Evolutionary conservation across 1,140 invertebrate genomes (phyloP).

Genomic region (Coenobita brevimanus): DNA sequence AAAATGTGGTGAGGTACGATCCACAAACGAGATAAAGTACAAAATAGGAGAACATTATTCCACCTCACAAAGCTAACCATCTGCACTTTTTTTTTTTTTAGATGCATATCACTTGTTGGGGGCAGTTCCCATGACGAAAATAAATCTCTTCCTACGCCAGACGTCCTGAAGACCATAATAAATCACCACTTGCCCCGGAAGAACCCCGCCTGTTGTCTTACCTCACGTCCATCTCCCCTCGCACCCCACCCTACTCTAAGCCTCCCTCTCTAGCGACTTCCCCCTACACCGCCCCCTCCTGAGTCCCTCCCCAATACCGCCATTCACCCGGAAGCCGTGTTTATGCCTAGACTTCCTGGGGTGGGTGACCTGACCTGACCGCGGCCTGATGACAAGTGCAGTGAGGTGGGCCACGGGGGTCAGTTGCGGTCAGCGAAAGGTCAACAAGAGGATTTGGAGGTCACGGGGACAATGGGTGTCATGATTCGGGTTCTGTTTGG

Average conservation of each 20-base stretch:
- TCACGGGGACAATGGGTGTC: neutral
- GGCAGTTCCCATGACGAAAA: no score
- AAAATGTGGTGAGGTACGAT: no score
- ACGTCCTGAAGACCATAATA: no score
- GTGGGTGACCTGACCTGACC: slow-evolving; percentile 18
- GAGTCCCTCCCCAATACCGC: no score
- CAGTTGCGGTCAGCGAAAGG: slow-evolving; percentile 2
- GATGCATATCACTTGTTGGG: no score
- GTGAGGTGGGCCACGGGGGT: slow-evolving; percentile 16
- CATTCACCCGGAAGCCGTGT: slow-evolving; percentile 10
- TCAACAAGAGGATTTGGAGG: neutral
- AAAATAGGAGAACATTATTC: no score
- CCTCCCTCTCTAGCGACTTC: neutral
- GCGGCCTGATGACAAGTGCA: slow-evolving; percentile 48
- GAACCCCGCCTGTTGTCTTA: neutral
- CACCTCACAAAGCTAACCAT: no score
- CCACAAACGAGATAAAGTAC: no score
- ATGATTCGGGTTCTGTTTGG: neutral
- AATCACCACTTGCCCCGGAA: neutral
- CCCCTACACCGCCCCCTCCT: no score
- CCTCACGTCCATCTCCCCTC: neutral
- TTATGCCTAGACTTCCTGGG: neutral
- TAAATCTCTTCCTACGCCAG: no score
- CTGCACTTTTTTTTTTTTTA: no score
- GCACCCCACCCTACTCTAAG: neutral